phyloP scores from a whole-genome alignment of 1,140 invertebrate genomes.

The Oreohelix idahoensis region DNA sequence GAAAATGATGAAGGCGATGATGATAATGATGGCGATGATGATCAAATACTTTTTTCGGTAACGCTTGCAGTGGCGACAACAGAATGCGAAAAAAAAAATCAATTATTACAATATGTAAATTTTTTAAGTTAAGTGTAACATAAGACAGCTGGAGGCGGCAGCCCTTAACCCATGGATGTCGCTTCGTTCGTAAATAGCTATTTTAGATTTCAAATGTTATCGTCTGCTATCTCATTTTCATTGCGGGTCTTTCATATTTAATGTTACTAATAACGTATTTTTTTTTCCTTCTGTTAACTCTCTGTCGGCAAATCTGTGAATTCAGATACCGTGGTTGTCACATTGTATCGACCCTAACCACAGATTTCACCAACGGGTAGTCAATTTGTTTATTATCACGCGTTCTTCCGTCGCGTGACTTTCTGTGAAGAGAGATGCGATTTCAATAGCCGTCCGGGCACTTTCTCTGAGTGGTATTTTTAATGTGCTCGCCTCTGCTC shows the following conservation, averaged over 20 bases:
- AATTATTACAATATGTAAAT: too few species aligned
- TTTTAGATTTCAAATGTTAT: background rate
- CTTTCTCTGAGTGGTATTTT: conserved; percentile 8
- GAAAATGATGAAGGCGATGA: too few species aligned
- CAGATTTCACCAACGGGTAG: conserved; percentile 4
- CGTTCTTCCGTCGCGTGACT: conserved; percentile 10
- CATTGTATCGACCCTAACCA: background rate
- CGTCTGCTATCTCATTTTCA: background rate
- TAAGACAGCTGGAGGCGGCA: too few species aligned
- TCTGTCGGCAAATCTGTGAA: background rate
- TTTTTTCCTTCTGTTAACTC: background rate
- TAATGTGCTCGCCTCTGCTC: background rate
- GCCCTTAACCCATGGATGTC: too few species aligned
- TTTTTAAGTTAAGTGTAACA: too few species aligned
- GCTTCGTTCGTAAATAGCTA: too few species aligned
- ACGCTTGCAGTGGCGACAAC: too few species aligned
- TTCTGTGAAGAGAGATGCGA: background rate
- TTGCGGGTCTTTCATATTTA: background rate
- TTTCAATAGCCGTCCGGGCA: conserved; percentile 7
- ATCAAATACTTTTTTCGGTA: too few species aligned
- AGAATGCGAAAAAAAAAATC: too few species aligned
- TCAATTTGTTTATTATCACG: conserved; percentile 8
- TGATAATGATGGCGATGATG: too few species aligned
- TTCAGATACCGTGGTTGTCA: background rate
- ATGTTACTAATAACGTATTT: background rate